Percentiles rank a stretch among this genome's conserved stretches.
These are phyloP conservation scores for Lamprotornis superbus DNA, from an alignment of 2,113 vertebrate genomes.

Conservation along the genomic window DNA sequence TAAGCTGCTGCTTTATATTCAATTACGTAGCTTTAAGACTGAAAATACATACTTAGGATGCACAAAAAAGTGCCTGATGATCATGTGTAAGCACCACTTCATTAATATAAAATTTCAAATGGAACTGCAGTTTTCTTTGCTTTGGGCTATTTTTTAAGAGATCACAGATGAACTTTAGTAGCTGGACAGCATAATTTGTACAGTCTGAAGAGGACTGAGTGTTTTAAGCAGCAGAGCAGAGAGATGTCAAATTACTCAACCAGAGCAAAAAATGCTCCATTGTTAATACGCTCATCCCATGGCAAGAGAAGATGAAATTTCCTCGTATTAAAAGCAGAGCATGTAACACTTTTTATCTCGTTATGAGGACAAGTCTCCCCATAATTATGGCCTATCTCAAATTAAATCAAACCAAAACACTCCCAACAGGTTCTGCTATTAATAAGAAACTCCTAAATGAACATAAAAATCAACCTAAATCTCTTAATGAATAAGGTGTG, in stretches of 20 bases:
- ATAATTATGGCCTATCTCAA: constrained; percentile 1
- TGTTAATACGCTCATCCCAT: constrained; percentile 6
- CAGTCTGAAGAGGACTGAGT: not conserved
- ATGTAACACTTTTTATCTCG: not conserved
- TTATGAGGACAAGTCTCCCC: not conserved
- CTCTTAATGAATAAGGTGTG: not conserved
- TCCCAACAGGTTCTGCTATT: not conserved
- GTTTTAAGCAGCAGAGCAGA: not conserved
- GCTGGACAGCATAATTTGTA: constrained; percentile 36
- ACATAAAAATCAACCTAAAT: not conserved
- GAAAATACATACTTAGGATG: not conserved
- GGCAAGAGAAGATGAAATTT: not conserved
- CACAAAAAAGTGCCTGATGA: not conserved
- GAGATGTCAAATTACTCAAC: constrained; percentile 32
- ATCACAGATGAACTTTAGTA: constrained; percentile 21
- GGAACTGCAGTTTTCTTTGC: not conserved
- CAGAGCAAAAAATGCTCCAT: constrained; percentile 10
- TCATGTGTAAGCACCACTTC: not conserved
- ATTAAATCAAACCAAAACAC: constrained; percentile 21
- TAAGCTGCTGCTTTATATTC: not conserved
- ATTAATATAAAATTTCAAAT: constrained; percentile 36
- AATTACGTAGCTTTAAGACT: not conserved
- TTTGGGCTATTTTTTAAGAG: not conserved
- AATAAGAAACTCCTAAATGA: not conserved
- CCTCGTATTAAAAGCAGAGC: not conserved